Base-by-base conservation (phyloP, 2,888 invertebrate species). In the Drosophila histrio region DNA sequence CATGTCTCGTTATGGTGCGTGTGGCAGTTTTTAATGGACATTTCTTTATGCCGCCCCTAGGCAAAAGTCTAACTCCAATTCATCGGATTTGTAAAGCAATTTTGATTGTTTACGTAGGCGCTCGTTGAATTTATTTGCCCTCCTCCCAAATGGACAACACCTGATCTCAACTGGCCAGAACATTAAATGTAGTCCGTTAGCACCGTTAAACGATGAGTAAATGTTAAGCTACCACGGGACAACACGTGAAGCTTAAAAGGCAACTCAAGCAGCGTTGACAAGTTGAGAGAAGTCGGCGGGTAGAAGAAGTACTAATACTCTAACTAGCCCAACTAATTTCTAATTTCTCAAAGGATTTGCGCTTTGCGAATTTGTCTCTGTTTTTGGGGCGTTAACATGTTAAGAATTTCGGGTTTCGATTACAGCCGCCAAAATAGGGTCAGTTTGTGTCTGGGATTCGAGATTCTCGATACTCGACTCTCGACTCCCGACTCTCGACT, bases 281-380 rank as follows among this genome's bases (percentile, higher is more conserved):
- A 50, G 36, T 38, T 34, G 32, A 39, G 32, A 39, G 50, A 59
- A 68, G 53, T 54, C 56, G 8, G 46, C 28, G 66, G n/a, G n/a
- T n/a, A 54, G 43, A 66, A 60, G 59, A 54, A n/a, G n/a, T n/a
- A n/a, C n/a, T 38, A 50, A 61, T 19, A 46, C 39, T 46, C 34
- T 47, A 19, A 46, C 59, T 61, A 36, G 66, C 21, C 49, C 38
- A 26, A 66, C 54, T 60, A 65, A 60, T 61, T 65, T 44, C 62
- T 70, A 88, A 84, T 84, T 84, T 88, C 84, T 86, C 76, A 88
- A 88, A 80, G 84, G 84, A 84, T 84, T 84, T 81, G 24, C 47
- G 50, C 53, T 53, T 57, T 64, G 72, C 72, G 86, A 64, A 57
- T 57, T 66, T 56, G 54, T 34, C 60, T 59, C 67, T 65, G 52